Conservation (phyloP, 2,888 invertebrate species). For the Adelphocoris suturalis region DNA sequence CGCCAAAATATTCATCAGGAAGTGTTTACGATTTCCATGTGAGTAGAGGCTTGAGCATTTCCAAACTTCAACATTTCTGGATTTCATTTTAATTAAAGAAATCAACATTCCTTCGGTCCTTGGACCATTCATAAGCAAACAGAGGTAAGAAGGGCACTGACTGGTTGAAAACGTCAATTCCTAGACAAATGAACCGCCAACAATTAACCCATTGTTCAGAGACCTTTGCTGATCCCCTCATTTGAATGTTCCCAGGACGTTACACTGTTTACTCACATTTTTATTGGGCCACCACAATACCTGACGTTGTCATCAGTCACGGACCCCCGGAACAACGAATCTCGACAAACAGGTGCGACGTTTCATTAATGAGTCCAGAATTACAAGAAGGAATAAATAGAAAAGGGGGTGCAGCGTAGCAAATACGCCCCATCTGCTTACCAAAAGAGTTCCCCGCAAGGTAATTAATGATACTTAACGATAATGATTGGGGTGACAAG, state of each 20-base stretch:
- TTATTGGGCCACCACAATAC: slow-evolving; percentile 6
- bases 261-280: slow-evolving; percentile 9
- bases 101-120: background rate
- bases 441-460: background rate
- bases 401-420: slow-evolving; percentile 36
- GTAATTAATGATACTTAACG: slow-evolving; percentile 69
- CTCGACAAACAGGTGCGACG: slow-evolving; percentile 49
- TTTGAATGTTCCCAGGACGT: slow-evolving; percentile 6
- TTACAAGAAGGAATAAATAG: slow-evolving; percentile 10
- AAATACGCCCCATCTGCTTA: slow-evolving; percentile 52
- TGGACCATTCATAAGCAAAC: too few species aligned
- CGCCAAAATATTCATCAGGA: too few species aligned
- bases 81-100: background rate
- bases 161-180: too few species aligned
- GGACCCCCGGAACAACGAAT: background rate
- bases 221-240: background rate
- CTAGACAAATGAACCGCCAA: background rate
- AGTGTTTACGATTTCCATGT: too few species aligned
- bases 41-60: too few species aligned
- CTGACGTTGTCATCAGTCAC: slow-evolving; percentile 7
- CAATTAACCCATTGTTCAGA: background rate
- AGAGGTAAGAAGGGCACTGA: too few species aligned
- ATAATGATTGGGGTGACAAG: slow-evolving; percentile 66
- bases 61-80: too few species aligned
- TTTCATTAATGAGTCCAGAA: slow-evolving; percentile 60